Percentiles rank a stretch among this genome's conserved stretches.
phyloP scores from a whole-genome alignment of 2,888 invertebrate species.

The Gasteruption jaculator region DNA sequence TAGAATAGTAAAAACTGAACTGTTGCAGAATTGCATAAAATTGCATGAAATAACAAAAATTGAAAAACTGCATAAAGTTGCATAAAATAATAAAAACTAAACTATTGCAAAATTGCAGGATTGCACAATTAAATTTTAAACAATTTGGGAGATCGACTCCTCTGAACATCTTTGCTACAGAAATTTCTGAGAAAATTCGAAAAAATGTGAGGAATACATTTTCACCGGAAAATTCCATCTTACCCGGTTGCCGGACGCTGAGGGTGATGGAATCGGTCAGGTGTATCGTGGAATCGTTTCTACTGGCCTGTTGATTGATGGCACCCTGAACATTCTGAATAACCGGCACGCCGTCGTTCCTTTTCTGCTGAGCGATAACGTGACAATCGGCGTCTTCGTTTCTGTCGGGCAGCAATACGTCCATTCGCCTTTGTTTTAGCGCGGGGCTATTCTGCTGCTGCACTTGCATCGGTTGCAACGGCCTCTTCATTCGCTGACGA shows the following conservation, averaged over 20 bases:
- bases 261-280: conserved; percentile 71
- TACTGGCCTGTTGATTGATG: conserved; percentile 30
- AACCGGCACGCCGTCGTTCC: conserved; percentile 68
- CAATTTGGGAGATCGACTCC: no score
- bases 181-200: not conserved
- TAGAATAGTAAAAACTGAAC: no score
- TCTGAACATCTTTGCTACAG: not conserved
- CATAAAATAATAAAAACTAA: no score
- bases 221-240: no score
- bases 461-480: conserved; percentile 33
- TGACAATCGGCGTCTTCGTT: conserved; percentile 74
- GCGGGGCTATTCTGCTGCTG: conserved; percentile 34
- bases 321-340: conserved; percentile 71
- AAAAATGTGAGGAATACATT: not conserved
- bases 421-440: conserved; percentile 55
- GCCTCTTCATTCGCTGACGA: conserved; percentile 45
- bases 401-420: conserved; percentile 64
- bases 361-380: conserved; percentile 70
- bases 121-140: no score
- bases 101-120: no score
- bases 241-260: conserved; percentile 55
- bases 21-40: no score
- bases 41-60: no score
- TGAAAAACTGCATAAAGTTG: no score
- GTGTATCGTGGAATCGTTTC: conserved; percentile 59